These are phyloP conservation scores for Lophotis ruficrista DNA, from an alignment of 2,113 vertebrate genomes.

Conservation along the genomic window DNA sequence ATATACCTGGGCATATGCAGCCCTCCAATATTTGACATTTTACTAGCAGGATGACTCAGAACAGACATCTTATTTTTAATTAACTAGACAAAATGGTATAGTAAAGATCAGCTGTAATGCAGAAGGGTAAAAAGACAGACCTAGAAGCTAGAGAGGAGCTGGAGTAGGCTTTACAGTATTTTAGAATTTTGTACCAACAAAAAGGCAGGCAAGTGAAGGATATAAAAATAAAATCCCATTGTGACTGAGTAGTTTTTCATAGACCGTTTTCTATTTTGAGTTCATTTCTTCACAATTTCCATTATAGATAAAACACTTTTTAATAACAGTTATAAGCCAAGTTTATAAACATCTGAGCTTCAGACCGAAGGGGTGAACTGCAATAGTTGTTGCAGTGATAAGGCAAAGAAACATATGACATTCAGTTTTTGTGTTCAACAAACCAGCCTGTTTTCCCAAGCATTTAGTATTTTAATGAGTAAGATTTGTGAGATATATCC, in stretches of 20 bases:
- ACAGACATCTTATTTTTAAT: not conserved
- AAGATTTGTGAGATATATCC: not conserved
- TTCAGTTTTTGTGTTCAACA: not conserved
- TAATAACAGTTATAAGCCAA: not conserved
- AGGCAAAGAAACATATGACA: not conserved
- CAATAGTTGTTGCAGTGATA: not conserved
- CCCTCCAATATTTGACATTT: not conserved
- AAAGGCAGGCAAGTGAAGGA: not conserved
- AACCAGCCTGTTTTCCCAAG: not conserved
- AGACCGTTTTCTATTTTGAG: not conserved
- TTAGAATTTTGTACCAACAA: not conserved
- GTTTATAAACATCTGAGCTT: not conserved
- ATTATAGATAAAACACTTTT: not conserved
- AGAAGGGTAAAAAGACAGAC: not conserved
- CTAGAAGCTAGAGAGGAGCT: not conserved
- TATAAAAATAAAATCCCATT: not conserved
- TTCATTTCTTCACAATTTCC: not conserved
- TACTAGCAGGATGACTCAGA: not conserved
- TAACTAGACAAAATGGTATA: not conserved
- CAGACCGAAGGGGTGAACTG: rapidly evolving
- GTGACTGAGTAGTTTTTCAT: not conserved
- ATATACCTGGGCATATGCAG: not conserved
- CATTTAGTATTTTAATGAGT: not conserved
- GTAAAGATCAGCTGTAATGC: not conserved
- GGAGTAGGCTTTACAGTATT: not conserved